Conservation (phyloP, 2,888 invertebrate genomes). For the Leptinotarsa juncta region DNA sequence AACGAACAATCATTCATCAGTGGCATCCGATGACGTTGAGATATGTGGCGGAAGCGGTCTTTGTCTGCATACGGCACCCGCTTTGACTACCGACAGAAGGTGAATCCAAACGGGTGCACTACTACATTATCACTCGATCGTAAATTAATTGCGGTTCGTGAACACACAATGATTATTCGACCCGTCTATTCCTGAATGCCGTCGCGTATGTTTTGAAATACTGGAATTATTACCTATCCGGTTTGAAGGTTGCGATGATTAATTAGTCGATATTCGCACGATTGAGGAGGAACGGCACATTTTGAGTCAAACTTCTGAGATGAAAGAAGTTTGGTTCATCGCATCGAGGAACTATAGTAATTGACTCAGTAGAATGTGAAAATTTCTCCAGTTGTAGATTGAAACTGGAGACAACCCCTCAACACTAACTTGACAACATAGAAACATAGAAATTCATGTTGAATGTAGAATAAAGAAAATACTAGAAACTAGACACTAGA, state of each 20-base stretch:
- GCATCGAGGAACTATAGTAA: no score
- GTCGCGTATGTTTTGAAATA: constrained; percentile 17
- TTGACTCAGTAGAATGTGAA: no score
- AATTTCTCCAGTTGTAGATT: no score
- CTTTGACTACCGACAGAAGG: background rate
- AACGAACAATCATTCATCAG: background rate
- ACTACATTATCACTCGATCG: constrained; percentile 17
- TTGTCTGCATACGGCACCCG: constrained; percentile 5
- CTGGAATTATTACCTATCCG: constrained; percentile 3
- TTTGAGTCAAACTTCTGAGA: no score
- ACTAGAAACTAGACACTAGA: no score
- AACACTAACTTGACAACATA: no score
- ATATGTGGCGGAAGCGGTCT: constrained; percentile 21
- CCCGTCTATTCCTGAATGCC: background rate
- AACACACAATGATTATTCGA: constrained; percentile 9
- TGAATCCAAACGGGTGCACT: background rate
- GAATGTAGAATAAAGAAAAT: no score
- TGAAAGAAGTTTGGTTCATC: no score
- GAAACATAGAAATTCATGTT: no score
- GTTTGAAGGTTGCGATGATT: constrained; percentile 11
- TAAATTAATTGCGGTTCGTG: constrained; percentile 5
- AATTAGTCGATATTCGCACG: background rate
- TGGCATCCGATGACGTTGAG: constrained; percentile 20
- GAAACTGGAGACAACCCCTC: no score
- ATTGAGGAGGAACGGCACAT: background rate